These are phyloP conservation scores for Myopa testacea DNA, from an alignment of 2,888 invertebrate species.

Conservation along the genomic window DNA sequence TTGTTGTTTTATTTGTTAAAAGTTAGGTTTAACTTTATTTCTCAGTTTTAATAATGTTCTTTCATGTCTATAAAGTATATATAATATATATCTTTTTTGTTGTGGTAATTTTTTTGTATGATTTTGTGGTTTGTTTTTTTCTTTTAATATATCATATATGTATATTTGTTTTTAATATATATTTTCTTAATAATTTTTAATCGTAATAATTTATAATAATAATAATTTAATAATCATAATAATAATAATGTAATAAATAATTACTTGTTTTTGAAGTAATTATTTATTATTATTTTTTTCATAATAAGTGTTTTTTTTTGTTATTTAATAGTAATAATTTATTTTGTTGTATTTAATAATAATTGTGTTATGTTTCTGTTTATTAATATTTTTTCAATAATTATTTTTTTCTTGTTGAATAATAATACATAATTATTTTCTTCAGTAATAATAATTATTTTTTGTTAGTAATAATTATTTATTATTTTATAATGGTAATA, in stretches of 20 bases:
- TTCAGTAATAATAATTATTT: background rate
- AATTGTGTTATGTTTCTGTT: constrained; percentile 1
- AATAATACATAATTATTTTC: background rate
- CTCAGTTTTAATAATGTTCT: constrained; percentile 39
- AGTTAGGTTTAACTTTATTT: constrained; percentile 37
- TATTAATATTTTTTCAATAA: background rate
- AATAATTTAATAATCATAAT: constrained; percentile 27
- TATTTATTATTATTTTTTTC: constrained; percentile 12
- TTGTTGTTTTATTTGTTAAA: constrained; percentile 31
- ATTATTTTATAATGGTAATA: background rate
- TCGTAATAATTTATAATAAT: constrained; percentile 19
- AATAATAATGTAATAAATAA: constrained; percentile 24
- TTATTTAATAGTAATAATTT: constrained; percentile 1
- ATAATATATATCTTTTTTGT: constrained; percentile 38
- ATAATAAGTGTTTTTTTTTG: constrained; percentile 4
- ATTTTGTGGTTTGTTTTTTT: constrained; percentile 19
- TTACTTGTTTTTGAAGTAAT: constrained; percentile 13
- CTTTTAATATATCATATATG: constrained; percentile 37
- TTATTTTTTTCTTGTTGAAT: background rate
- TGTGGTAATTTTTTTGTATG: constrained; percentile 28
- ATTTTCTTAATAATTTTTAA: constrained; percentile 29
- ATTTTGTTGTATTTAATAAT: background rate
- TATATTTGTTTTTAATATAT: constrained; percentile 38
- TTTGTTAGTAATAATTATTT: background rate
- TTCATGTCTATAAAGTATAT: constrained; percentile 41